Evolutionary conservation across 2,797 vertebrate genomes (phyloP), one percentile per base, ranked within the genome.

Genomic region (Aythya fuligula): DNA sequence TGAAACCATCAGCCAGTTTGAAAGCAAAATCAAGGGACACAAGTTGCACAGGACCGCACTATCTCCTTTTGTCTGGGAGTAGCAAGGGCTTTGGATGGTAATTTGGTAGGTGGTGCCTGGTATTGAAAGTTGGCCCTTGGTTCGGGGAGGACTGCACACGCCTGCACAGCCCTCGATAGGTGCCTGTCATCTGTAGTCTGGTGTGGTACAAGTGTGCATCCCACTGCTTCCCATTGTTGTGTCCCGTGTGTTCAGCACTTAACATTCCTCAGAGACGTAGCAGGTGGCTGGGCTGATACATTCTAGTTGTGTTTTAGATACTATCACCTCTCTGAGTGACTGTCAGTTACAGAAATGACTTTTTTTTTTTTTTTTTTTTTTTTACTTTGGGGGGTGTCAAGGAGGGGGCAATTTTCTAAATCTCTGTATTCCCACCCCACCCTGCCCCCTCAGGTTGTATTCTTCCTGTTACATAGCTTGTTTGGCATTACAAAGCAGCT

Each of bases 251-350:
- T 45, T 77, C n/a, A 21, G 47, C 21, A 28, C 58, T 22, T 24
- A 24, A 3, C 0, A 1, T 17, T 45, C 39, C 64, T 71, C 7
- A 0, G 30, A 21, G 41, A n/a, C 11, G 0, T 2, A 38, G n/a
- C 30, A 83, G 36, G 61, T 9, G 41, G 19, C 16, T 83, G 30
- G 38, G 34, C 43, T 64, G 38, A 11, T 69, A 4, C 2, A 3
- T 60, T 75, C 36, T 61, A 36, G 13, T 56, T 75, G 36, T 72
- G 66, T 56, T 66, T 19, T 41, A 28, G 39, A 11, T 43, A 19
- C 18, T 20, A 20, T 13, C 28, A 18, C 39, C 27, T 28, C 62
- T 41, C 18, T 7, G 36, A 19, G 25, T 6, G 11, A 38, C 17
- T 28, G 39, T 38, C 16, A 27, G 27, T 19, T 62, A 24, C 39